Conservation (phyloP, 2,888 invertebrate genomes). For the Tachystola acroxantha region DNA sequence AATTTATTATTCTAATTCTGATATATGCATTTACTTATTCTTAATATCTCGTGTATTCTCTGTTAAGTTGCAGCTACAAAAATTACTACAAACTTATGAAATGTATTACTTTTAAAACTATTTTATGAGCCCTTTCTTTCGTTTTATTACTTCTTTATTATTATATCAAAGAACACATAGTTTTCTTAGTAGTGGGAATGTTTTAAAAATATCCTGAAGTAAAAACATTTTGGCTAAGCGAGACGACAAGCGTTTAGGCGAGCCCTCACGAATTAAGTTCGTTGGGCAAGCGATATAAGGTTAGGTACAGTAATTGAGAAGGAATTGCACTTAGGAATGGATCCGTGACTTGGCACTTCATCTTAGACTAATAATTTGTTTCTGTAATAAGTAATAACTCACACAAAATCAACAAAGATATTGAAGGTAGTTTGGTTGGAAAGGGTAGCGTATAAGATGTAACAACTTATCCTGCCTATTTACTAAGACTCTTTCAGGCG, state of each 20-base stretch:
- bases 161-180: too few relatives aligned
- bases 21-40: conserved; percentile 2
- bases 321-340: conserved; percentile 67
- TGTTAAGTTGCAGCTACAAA: background rate
- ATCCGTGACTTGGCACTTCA: conserved; percentile 70
- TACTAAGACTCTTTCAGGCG: too few relatives aligned
- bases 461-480: background rate
- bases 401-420: background rate
- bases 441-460: background rate
- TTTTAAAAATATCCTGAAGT: conserved; percentile 38
- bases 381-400: background rate
- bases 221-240: conserved; percentile 37
- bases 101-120: too few relatives aligned
- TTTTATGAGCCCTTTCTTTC: too few relatives aligned
- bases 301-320: conserved; percentile 53
- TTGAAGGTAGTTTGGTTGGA: background rate
- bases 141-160: background rate
- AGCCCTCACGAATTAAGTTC: conserved; percentile 7
- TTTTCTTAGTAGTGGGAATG: too few relatives aligned
- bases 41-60: background rate
- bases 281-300: conserved; percentile 9
- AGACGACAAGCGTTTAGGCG: conserved; percentile 16
- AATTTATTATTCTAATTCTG: too few relatives aligned
- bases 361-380: conserved; percentile 52
- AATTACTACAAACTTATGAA: too few relatives aligned